Conservation (phyloP, 2,113 vertebrate genomes). For the Jaculus jaculus region DNA sequence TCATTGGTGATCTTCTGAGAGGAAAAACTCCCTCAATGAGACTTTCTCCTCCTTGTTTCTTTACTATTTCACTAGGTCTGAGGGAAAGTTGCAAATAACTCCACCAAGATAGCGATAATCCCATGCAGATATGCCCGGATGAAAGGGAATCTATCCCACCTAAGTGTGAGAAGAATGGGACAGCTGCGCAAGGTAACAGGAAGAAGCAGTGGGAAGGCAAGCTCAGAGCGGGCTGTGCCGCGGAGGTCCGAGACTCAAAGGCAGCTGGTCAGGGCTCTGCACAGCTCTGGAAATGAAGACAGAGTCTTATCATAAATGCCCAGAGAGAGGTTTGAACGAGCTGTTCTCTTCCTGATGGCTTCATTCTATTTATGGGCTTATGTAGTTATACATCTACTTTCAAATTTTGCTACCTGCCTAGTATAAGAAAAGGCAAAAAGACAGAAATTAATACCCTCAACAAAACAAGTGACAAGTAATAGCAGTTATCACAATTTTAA, state of each 20-base stretch:
- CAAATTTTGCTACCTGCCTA: constrained; percentile 4
- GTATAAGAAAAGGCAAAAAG: background rate
- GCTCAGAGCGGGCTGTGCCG: background rate
- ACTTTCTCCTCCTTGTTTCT: background rate
- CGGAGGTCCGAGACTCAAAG: constrained; percentile 9
- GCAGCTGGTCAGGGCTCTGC: background rate
- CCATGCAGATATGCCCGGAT: background rate
- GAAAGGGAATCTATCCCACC: background rate
- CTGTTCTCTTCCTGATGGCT: background rate
- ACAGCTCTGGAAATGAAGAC: background rate
- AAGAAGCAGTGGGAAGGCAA: background rate
- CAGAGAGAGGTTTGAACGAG: background rate
- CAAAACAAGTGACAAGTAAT: background rate
- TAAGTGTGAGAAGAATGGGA: constrained; percentile 40
- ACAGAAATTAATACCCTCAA: constrained; percentile 6
- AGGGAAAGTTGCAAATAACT: background rate
- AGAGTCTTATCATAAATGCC: background rate
- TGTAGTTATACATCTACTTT: background rate
- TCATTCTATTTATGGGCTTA: background rate
- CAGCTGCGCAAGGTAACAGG: background rate
- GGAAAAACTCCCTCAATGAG: background rate
- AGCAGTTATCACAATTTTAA: constrained; percentile 48
- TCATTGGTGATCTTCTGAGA: background rate
- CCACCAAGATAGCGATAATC: constrained; percentile 17
- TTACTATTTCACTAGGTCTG: background rate